Evolutionary conservation across 2,888 invertebrate species (phyloP), one percentile per base, ranked within the genome.

Genomic region (Lobophora halterata): DNA sequence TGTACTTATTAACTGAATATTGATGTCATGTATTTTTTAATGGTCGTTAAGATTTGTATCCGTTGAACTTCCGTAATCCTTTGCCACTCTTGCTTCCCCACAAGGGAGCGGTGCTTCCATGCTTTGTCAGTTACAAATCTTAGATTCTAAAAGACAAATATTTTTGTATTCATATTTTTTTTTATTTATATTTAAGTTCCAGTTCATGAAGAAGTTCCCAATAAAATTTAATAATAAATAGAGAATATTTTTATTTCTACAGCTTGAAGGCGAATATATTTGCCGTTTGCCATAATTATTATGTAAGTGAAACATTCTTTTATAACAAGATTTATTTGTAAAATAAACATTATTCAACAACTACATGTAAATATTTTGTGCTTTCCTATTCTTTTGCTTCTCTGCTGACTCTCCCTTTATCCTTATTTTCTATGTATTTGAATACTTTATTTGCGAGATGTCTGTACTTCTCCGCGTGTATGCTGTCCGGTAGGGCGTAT

Each of bases 401-500:
- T n/a, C n/a, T n/a, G n/a, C n/a, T 63, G 0, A 64, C 74, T 41
- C 61, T 56, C 20, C 70, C 59, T 9, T 64, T 72, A 5, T 79
- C 76, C 61, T 74, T 85, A 66, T 58, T 48, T 1, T 67, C 77
- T 69, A 88, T 68, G 49, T 82, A 83, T 52, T 85, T 80, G 46
- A 76, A 88, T 44, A 88, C 75, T 71, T 70, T 86, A 34, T 79
- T 86, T 0, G 88, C 88, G 35, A 88, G 56, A 1, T 68, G 72
- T 25, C 83, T 71, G 25, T 88, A 88, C 32, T 87, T 85, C 43
- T 85, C 82, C 0, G 88, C 83, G 46, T 88, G 87, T 44, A 61
- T 57, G 51, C 89, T 90, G 26, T 91, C 85, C 0, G 93, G 92
- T 5, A 91, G 71, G 1, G 91, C 88, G 28, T 95, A 79, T 33